Conservation (phyloP, 2,113 vertebrate genomes). For the Lepidothrix coronata region DNA sequence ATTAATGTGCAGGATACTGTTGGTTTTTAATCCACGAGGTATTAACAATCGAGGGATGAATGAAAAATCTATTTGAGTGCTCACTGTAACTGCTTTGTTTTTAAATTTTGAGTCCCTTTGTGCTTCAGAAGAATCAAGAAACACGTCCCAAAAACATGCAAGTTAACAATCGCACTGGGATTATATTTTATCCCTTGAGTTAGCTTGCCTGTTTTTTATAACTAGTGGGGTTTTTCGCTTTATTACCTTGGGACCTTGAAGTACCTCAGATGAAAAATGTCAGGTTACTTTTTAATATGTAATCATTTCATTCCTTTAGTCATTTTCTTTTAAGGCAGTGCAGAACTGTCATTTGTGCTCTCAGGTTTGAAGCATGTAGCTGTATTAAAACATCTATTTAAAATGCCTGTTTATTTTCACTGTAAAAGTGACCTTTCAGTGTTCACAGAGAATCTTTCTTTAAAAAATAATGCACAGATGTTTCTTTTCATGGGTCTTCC, state of each 20-base stretch:
- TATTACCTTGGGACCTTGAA: conserved; percentile 14
- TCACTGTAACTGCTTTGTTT: neutral
- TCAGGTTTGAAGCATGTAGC: neutral
- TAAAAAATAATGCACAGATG: neutral
- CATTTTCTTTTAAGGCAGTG: neutral
- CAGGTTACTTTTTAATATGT: conserved; percentile 4
- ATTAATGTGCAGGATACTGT: neutral
- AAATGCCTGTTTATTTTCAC: neutral
- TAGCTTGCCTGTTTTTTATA: conserved; percentile 1
- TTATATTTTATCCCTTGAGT: conserved; percentile 24
- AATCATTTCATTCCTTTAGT: conserved; percentile 12
- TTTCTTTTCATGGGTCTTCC: neutral
- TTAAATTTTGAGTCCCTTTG: neutral
- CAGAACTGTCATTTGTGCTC: neutral
- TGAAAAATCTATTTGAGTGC: neutral
- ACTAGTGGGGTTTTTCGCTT: conserved; percentile 2
- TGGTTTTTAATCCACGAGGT: neutral
- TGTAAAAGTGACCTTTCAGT: neutral
- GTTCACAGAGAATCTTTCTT: neutral
- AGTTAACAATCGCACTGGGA: neutral
- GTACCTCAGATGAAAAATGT: neutral
- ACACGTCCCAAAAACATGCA: neutral
- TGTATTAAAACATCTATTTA: neutral
- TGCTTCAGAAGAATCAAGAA: conserved; percentile 13
- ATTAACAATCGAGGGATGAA: neutral